Percentiles rank a stretch among this genome's conserved stretches.
These are phyloP conservation scores for Bicyclus anynana DNA, from an alignment of 1,140 invertebrate genomes.

Conservation along the genomic window DNA sequence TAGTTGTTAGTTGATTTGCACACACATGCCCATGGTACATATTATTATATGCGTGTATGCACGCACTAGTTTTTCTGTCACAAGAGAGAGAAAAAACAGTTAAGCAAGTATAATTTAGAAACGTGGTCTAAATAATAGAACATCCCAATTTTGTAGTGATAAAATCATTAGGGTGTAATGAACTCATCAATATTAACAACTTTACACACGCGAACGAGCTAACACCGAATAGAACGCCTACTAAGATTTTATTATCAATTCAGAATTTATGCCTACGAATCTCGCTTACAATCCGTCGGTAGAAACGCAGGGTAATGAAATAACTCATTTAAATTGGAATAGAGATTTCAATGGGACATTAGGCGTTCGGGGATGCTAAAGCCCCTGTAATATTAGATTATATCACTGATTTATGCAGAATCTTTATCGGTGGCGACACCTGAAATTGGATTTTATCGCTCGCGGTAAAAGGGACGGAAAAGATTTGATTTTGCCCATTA, in stretches of 20 bases:
- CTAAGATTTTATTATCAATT: conserved; percentile 70
- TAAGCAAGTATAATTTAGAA: no score
- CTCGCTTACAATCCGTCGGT: conserved; percentile 45
- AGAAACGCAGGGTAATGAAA: conserved; percentile 56
- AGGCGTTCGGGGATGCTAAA: conserved; percentile 53
- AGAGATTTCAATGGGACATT: conserved; percentile 74
- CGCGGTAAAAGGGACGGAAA: conserved; percentile 24
- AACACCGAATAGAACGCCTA: conserved; percentile 15
- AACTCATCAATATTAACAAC: no score
- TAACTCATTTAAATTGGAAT: conserved; percentile 75
- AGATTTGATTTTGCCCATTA: conserved; percentile 14
- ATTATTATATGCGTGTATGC: no score
- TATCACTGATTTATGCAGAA: conserved; percentile 73
- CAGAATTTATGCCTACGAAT: conserved; percentile 54
- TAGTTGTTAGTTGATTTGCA: no score
- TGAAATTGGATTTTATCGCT: conserved; percentile 68
- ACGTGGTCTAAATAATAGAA: no score
- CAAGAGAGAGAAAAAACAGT: no score
- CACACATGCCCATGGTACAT: no score
- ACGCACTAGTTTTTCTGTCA: no score
- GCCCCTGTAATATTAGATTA: conserved; percentile 70
- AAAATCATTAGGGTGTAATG: no score
- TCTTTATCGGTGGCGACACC: conserved; percentile 69
- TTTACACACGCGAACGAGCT: no score
- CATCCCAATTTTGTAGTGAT: no score